Percentiles rank a stretch among this genome's conserved stretches.
phyloP scores from a whole-genome alignment of 2,113 vertebrate genomes.

The Clupea harengus region DNA sequence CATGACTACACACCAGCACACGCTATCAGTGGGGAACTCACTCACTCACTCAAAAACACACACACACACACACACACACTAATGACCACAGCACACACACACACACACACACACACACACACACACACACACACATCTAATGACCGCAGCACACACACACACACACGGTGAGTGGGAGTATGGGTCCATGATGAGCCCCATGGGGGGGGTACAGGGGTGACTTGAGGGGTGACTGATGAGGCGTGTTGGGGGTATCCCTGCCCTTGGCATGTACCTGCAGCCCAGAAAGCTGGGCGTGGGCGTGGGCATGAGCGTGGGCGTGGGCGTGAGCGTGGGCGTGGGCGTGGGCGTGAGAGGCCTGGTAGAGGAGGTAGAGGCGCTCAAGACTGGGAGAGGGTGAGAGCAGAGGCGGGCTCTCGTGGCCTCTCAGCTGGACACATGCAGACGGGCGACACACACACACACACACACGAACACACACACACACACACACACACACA shows the following conservation, averaged over 20 bases:
- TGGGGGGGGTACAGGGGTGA: too few species aligned
- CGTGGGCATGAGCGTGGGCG: too few species aligned
- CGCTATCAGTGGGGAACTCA: not conserved
- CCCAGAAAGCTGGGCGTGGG: not conserved
- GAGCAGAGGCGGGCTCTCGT: conserved; percentile 30
- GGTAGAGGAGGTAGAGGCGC: conserved; percentile 64
- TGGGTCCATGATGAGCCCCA: too few species aligned
- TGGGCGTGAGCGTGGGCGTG: conserved; percentile 13
- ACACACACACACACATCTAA: too few species aligned
- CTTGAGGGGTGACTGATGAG: too few species aligned
- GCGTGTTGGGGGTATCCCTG: too few species aligned
- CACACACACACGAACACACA: not conserved
- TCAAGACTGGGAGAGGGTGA: conserved; percentile 61
- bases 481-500: not conserved
- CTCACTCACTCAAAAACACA: too few species aligned
- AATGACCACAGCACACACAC: too few species aligned
- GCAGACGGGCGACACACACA: not conserved
- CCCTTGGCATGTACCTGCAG: not conserved
- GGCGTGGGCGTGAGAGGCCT: conserved; percentile 51
- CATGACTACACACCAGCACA: not conserved
- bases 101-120: too few species aligned
- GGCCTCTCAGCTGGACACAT: conserved; percentile 50
- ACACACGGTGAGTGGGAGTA: too few species aligned
- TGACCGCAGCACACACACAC: too few species aligned
- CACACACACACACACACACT: not conserved